These are phyloP conservation scores for Haliaeetus leucogaster DNA, from an alignment of 2,113 vertebrate species.

Conservation along the genomic window DNA sequence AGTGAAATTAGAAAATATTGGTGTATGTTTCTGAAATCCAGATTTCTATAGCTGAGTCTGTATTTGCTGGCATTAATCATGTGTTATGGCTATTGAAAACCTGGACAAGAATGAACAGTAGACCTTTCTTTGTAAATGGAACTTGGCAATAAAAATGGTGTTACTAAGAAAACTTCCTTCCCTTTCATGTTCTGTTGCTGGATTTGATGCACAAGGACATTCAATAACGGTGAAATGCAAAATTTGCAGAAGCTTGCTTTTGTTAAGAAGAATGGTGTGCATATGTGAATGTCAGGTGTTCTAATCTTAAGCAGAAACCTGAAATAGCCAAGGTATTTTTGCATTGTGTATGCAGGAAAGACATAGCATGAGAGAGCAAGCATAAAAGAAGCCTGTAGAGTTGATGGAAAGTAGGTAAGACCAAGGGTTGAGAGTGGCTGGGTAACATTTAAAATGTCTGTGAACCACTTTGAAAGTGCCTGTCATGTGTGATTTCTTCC, in stretches of 20 bases:
- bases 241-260: not conserved
- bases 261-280: not conserved
- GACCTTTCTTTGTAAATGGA: constrained; percentile 63
- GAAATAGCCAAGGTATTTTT: not conserved
- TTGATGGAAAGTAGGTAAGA: not conserved
- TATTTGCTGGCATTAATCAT: constrained; percentile 9
- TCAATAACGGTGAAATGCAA: not conserved
- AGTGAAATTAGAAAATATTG: not conserved
- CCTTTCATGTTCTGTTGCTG: not conserved
- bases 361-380: not conserved
- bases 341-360: not conserved
- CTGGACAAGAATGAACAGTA: constrained; percentile 33
- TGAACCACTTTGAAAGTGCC: not conserved
- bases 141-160: constrained; percentile 72
- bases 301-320: not conserved
- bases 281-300: not conserved
- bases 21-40: not conserved
- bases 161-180: constrained; percentile 32
- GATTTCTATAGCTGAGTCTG: constrained; percentile 28
- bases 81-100: not conserved
- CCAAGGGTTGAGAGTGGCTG: not conserved
- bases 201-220: not conserved
- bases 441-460: not conserved
- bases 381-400: not conserved
- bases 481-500: not conserved